Evolutionary conservation across 1,140 invertebrate species (phyloP).

Genomic region (Anagrus nilaparvatae): DNA sequence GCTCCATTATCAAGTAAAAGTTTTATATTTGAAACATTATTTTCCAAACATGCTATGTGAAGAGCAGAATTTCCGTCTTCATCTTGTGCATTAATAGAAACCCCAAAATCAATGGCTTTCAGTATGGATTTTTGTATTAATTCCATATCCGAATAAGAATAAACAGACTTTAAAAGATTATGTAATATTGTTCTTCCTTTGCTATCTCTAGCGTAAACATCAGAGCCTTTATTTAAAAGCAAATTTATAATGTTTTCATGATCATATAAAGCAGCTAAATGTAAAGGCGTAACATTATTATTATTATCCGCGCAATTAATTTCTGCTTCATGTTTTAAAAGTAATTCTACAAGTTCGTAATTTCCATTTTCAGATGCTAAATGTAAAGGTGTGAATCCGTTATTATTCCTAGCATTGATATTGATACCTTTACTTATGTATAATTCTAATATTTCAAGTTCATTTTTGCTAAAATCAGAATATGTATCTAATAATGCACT

Average conservation of each 20-base stretch:
- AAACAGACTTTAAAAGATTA: background rate
- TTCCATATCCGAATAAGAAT: conserved; percentile 6
- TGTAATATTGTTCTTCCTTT: conserved; percentile 9
- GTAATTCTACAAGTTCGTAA: background rate
- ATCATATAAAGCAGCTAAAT: conserved; percentile 5
- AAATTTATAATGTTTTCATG: background rate
- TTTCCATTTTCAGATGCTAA: conserved; percentile 9
- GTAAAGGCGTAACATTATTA: conserved; percentile 3
- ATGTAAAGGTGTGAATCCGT: conserved; percentile 7
- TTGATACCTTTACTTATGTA: conserved; percentile 4
- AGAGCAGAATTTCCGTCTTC: conserved; percentile 8
- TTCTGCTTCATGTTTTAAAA: conserved; percentile 8
- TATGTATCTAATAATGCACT: conserved; percentile 3
- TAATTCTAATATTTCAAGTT: conserved; percentile 6
- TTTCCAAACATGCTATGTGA: conserved; percentile 4
- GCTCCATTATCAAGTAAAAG: conserved; percentile 4
- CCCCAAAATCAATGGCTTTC: background rate
- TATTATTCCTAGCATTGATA: conserved; percentile 1
- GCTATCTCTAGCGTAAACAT: background rate
- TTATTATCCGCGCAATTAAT: conserved; percentile 4
- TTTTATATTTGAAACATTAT: conserved; percentile 1
- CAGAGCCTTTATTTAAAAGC: background rate
- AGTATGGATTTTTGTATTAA: conserved; percentile 5
- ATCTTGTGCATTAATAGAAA: conserved; percentile 8
- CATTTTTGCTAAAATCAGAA: conserved; percentile 2